Evolutionary conservation across 1,140 invertebrate genomes (phyloP).

Genomic region (Brachionus rubens): DNA sequence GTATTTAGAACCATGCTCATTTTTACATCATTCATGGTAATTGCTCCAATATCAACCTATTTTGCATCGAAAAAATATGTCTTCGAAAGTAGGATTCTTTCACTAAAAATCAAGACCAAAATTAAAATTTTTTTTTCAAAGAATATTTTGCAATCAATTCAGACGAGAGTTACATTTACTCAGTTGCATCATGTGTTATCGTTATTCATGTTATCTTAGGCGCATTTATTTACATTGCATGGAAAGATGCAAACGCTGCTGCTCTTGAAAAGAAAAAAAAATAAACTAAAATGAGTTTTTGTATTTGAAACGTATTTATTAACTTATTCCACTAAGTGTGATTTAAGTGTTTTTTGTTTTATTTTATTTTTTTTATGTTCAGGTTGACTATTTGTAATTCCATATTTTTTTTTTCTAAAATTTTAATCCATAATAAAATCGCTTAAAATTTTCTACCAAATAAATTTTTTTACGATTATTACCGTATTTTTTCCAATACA

Average conservation of each 20-base stretch:
- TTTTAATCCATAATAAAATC: too few relatives aligned
- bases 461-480: too few relatives aligned
- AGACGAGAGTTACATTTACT: constrained; percentile 40
- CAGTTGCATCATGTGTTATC: background rate
- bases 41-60: constrained; percentile 41
- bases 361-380: too few relatives aligned
- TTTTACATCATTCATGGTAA: constrained; percentile 34
- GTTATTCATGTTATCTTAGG: constrained; percentile 42
- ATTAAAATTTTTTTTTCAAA: background rate
- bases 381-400: too few relatives aligned
- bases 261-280: constrained; percentile 41
- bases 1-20: constrained; percentile 43
- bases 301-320: background rate
- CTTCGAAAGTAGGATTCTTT: constrained; percentile 28
- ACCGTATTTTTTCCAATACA: too few relatives aligned
- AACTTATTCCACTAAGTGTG: background rate
- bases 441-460: too few relatives aligned
- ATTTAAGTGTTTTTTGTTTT: background rate
- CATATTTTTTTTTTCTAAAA: too few relatives aligned
- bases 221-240: constrained; percentile 41
- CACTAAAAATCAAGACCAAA: background rate
- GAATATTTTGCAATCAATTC: constrained; percentile 25
- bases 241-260: constrained; percentile 29
- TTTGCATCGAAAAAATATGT: constrained; percentile 37
- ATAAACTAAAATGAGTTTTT: background rate